Evolutionary conservation across 2,113 vertebrate species (phyloP).

Genomic region (Phalacrocorax aristotelis): DNA sequence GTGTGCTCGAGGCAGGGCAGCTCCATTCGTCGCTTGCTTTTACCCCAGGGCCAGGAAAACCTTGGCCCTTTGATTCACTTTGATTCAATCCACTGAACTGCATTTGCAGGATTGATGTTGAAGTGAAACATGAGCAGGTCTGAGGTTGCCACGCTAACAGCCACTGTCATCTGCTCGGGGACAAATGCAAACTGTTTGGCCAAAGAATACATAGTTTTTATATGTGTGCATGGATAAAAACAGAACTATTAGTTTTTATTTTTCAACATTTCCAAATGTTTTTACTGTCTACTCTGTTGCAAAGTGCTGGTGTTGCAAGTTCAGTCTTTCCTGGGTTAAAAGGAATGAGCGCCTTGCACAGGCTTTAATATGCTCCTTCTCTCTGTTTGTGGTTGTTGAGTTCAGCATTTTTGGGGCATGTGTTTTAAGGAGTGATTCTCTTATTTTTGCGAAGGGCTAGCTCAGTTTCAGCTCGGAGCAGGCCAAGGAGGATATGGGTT

Average conservation of each 20-base stretch:
- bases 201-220: neutral
- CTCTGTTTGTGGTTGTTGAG: slow-evolving; percentile 14
- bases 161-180: neutral
- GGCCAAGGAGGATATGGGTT: slow-evolving; percentile 23
- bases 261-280: neutral
- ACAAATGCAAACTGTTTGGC: neutral
- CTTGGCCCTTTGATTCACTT: neutral
- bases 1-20: neutral
- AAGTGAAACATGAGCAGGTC: neutral
- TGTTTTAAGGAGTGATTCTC: slow-evolving; percentile 3
- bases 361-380: neutral
- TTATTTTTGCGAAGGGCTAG: slow-evolving; percentile 7
- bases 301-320: neutral
- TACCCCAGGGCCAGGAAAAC: neutral
- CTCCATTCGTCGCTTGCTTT: neutral
- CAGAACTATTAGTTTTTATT: neutral
- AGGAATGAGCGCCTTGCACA: neutral
- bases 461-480: slow-evolving; percentile 2
- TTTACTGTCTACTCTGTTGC: neutral
- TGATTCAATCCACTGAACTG: neutral
- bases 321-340: neutral
- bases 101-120: neutral
- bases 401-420: slow-evolving; percentile 28
- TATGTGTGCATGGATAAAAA: neutral
- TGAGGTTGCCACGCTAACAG: neutral